Evolutionary conservation across 1,140 invertebrate species (phyloP).

Genomic region (Pteromalus puparum): DNA sequence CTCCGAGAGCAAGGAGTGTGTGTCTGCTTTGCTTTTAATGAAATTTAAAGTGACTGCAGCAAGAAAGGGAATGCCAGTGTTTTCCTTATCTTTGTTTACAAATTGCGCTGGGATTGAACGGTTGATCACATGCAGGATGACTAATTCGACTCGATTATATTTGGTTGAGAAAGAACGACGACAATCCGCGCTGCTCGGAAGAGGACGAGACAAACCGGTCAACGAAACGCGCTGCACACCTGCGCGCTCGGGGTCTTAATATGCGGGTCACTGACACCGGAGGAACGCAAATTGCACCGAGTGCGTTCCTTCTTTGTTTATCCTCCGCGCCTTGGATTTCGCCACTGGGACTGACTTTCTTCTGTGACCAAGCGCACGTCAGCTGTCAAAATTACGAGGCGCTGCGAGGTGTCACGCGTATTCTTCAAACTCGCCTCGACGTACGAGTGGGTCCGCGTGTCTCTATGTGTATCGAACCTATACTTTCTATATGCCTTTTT

Average conservation of each 20-base stretch:
- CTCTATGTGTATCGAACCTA: slow-evolving; percentile 1
- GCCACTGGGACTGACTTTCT: slow-evolving; percentile 38
- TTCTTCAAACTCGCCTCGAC: not conserved
- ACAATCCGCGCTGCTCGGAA: too few relatives aligned
- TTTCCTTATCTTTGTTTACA: slow-evolving; percentile 13
- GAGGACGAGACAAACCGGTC: not conserved
- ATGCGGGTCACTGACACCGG: slow-evolving; percentile 67
- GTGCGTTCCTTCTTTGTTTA: slow-evolving; percentile 46
- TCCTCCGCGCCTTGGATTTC: slow-evolving; percentile 55
- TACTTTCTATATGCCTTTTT: slow-evolving; percentile 38
- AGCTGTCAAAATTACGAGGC: not conserved
- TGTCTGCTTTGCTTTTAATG: slow-evolving; percentile 4
- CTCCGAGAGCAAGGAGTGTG: not conserved
- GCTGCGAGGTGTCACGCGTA: not conserved
- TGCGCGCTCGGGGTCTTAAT: not conserved
- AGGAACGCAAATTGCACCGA: slow-evolving; percentile 67
- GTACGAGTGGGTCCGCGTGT: not conserved
- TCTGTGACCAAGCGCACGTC: not conserved
- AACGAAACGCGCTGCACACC: slow-evolving; percentile 42
- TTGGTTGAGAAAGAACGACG: not conserved
- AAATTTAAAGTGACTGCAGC: not conserved
- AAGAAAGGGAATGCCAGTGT: not conserved
- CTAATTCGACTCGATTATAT: not conserved
- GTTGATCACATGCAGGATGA: not conserved
- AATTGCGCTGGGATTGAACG: not conserved